These are phyloP conservation scores for Tenebrio molitor DNA, from an alignment of 1,140 invertebrate species.

Conservation along the genomic window DNA sequence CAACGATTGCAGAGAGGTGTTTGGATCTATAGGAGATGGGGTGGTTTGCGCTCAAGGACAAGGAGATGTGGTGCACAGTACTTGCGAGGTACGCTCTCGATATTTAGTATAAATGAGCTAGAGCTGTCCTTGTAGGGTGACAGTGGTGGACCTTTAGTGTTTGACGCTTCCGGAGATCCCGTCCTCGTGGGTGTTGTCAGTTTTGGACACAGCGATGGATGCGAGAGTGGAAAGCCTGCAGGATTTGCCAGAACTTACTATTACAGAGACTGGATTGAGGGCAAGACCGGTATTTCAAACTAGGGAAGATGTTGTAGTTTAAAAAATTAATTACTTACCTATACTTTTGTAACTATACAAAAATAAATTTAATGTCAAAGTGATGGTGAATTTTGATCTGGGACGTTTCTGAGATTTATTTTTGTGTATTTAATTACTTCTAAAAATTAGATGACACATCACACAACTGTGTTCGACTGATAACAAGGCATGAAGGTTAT, in stretches of 20 bases:
- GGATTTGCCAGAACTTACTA: conserved; percentile 70
- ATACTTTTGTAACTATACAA: too few species aligned
- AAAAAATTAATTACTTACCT: too few species aligned
- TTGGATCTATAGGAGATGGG: conserved; percentile 45
- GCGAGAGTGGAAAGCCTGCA: conserved; percentile 68
- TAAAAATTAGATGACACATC: too few species aligned
- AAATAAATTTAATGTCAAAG: too few species aligned
- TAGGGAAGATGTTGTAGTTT: too few species aligned
- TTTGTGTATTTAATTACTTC: too few species aligned
- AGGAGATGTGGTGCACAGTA: conserved; percentile 50
- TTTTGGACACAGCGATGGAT: conserved; percentile 68
- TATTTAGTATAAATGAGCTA: background rate
- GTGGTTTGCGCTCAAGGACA: conserved; percentile 50
- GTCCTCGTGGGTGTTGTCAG: conserved; percentile 68
- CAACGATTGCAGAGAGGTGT: conserved; percentile 43
- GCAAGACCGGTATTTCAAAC: conserved; percentile 69
- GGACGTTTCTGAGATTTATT: too few species aligned
- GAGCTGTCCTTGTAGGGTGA: conserved; percentile 48
- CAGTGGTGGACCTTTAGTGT: conserved; percentile 51
- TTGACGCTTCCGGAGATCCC: background rate
- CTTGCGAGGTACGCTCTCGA: conserved; percentile 50
- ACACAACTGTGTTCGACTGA: too few species aligned
- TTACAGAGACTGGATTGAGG: conserved; percentile 70
- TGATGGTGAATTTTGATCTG: too few species aligned
- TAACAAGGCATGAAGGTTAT: too few species aligned